Evolutionary conservation across 2,888 invertebrate genomes (phyloP).

Genomic region (Thelaira solivaga): DNA sequence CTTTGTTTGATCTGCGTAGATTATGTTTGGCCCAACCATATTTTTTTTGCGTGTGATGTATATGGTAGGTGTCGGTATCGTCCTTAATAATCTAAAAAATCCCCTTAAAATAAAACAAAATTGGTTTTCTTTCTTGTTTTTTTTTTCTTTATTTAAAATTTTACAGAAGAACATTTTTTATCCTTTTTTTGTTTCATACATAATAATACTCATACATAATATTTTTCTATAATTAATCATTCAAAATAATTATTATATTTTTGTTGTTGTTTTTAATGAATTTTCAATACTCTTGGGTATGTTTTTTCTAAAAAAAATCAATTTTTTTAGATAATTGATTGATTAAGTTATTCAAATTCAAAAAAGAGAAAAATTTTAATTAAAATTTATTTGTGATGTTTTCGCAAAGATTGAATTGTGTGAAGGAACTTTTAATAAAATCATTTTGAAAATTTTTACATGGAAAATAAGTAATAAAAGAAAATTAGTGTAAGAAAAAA

Average conservation of each 20-base stretch:
- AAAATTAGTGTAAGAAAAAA: not conserved
- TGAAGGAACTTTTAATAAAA: not conserved
- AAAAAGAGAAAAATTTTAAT: not conserved
- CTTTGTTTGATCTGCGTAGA: too few species aligned
- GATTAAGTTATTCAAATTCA: not conserved
- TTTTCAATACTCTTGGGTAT: conserved; percentile 66
- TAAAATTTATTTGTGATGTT: conserved; percentile 18
- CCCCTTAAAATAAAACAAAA: not conserved
- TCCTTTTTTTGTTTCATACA: conserved; percentile 55
- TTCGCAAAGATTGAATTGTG: not conserved
- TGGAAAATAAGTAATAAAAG: not conserved
- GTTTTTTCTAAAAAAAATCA: conserved; percentile 65
- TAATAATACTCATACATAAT: conserved; percentile 59
- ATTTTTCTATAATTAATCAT: conserved; percentile 52
- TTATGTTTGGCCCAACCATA: too few species aligned
- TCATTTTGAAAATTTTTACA: not conserved
- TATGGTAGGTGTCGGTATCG: too few species aligned
- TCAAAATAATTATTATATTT: conserved; percentile 57
- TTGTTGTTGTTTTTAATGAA: conserved; percentile 61
- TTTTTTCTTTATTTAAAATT: conserved; percentile 62
- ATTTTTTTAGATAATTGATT: conserved; percentile 25
- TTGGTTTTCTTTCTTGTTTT: conserved; percentile 14
- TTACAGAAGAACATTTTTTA: conserved; percentile 61
- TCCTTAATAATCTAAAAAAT: too few species aligned
- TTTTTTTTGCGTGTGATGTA: too few species aligned